Evolutionary conservation across 2,113 vertebrate genomes (phyloP).

Genomic region (Condylura cristata): DNA sequence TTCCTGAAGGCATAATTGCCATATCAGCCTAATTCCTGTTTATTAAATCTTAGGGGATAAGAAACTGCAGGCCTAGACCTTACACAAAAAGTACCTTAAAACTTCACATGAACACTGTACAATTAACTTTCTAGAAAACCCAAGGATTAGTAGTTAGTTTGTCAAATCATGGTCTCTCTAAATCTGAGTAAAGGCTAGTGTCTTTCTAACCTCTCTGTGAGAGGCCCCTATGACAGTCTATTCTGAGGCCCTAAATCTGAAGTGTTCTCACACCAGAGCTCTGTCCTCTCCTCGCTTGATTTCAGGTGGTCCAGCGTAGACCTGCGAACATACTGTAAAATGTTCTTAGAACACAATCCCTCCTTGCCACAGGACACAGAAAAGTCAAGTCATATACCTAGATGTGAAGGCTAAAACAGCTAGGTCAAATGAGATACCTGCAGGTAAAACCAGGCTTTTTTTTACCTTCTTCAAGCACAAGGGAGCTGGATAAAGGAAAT

Average conservation of each 20-base stretch:
- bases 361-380: too few species aligned
- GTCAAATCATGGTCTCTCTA: neutral
- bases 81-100: constrained; percentile 24
- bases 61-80: neutral
- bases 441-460: too few species aligned
- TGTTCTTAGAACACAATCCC: too few species aligned
- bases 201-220: neutral
- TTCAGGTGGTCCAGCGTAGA: neutral
- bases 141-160: neutral
- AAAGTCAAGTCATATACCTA: too few species aligned
- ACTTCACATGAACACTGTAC: neutral
- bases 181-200: neutral
- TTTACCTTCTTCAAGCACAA: too few species aligned
- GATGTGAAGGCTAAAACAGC: too few species aligned
- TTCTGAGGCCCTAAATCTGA: neutral
- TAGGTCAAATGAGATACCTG: too few species aligned
- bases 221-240: neutral
- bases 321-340: too few species aligned
- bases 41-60: neutral
- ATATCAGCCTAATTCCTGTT: neutral
- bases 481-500: too few species aligned
- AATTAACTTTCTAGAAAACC: neutral
- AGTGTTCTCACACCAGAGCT: neutral
- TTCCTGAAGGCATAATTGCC: neutral
- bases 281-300: neutral